Evolutionary conservation across 2,797 vertebrate species (phyloP).

Genomic region (Alauda arvensis): DNA sequence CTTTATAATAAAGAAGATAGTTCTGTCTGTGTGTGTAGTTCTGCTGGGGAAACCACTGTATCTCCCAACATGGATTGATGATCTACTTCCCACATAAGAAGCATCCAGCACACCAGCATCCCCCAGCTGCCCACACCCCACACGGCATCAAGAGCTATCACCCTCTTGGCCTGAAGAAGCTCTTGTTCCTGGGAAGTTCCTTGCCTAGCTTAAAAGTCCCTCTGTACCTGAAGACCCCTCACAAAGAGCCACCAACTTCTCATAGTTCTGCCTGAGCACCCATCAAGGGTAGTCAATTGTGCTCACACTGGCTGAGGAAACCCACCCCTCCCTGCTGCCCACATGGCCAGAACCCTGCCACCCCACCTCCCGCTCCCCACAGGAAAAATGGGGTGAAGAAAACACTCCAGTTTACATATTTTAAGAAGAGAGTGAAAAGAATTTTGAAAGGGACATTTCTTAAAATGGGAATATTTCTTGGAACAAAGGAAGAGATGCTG

Average conservation of each 20-base stretch:
- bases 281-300: rapidly evolving
- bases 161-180: neutral
- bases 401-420: neutral
- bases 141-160: neutral
- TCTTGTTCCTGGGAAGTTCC: neutral
- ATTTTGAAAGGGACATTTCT: neutral
- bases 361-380: neutral
- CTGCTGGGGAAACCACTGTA: neutral
- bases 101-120: neutral
- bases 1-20: conserved; percentile 98
- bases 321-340: rapidly evolving
- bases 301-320: neutral
- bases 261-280: neutral
- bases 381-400: neutral
- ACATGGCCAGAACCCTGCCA: neutral
- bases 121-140: neutral
- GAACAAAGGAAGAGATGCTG: neutral
- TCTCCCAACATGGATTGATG: neutral
- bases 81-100: neutral
- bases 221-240: neutral
- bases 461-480: neutral
- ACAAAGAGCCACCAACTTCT: neutral
- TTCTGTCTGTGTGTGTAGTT: conserved; percentile 74
- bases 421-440: neutral
- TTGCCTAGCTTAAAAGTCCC: neutral